Conservation (phyloP, 2,113 vertebrate genomes). For the Calcarius ornatus region DNA sequence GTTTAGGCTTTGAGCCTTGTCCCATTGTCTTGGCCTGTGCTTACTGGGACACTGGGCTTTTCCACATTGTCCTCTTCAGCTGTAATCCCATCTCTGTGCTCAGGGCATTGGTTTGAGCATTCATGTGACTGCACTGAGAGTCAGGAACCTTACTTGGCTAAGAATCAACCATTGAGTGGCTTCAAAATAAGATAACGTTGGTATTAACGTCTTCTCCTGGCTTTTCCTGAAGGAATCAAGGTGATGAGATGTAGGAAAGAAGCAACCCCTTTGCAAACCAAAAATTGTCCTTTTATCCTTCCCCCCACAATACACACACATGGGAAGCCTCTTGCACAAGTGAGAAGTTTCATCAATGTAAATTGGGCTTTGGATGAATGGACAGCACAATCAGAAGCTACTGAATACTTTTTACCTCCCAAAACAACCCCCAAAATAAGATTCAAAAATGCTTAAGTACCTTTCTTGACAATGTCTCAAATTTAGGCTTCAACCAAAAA, state of each 20-base stretch:
- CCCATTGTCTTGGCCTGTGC: not conserved
- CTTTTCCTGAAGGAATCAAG: not conserved
- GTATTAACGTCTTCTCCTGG: not conserved
- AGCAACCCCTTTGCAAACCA: not conserved
- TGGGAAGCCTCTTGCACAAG: not conserved
- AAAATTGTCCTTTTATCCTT: not conserved
- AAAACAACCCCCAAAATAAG: not conserved
- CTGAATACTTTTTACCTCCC: not conserved
- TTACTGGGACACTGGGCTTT: not conserved
- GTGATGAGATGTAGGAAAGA: not conserved
- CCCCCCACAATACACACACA: rapidly evolving
- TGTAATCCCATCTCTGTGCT: not conserved
- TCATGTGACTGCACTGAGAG: not conserved
- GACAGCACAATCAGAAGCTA: not conserved
- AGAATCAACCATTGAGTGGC: not conserved
- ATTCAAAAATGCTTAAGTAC: not conserved
- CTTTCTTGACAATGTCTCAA: not conserved
- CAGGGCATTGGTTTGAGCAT: not conserved
- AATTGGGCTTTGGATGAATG: not conserved
- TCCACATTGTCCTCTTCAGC: rapidly evolving
- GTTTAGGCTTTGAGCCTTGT: not conserved
- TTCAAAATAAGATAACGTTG: not conserved
- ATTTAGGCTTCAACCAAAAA: not conserved
- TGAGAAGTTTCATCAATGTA: not conserved
- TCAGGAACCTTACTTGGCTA: not conserved